These are phyloP conservation scores for Rhineura floridana DNA, from an alignment of 2,113 vertebrate species.

Conservation along the genomic window DNA sequence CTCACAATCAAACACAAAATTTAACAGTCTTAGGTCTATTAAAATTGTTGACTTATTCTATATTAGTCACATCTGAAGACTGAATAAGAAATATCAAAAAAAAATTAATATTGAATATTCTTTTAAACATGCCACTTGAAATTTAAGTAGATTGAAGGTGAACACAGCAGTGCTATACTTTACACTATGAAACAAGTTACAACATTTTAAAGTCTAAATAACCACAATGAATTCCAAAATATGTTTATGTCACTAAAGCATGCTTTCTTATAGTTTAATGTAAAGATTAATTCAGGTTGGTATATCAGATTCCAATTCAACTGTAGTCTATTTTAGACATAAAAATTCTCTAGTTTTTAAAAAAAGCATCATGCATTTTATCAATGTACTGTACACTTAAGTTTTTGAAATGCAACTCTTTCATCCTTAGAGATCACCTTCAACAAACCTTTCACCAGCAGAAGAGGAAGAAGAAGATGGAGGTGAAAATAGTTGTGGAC, in stretches of 20 bases:
- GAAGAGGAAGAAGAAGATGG: conserved; percentile 86
- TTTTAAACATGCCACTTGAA: background rate
- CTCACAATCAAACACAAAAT: background rate
- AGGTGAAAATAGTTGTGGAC: conserved; percentile 87
- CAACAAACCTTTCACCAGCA: conserved; percentile 76
- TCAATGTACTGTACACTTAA: background rate
- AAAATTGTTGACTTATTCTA: background rate
- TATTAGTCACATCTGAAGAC: background rate
- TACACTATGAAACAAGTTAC: background rate
- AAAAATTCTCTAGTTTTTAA: background rate
- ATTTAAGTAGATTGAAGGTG: background rate
- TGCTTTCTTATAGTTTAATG: background rate
- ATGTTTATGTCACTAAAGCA: conserved; percentile 14
- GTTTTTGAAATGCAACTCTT: conserved; percentile 34
- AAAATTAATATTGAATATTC: background rate
- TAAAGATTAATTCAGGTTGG: background rate
- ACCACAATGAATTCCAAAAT: background rate
- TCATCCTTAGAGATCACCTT: conserved; percentile 80
- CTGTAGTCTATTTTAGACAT: background rate
- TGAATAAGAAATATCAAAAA: background rate
- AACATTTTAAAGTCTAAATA: background rate
- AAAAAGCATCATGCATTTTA: background rate
- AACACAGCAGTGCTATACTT: background rate
- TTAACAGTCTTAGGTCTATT: background rate
- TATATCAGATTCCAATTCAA: background rate